Conservation (phyloP, 2,797 vertebrate species). For the Hypotaenidia philippensis region DNA sequence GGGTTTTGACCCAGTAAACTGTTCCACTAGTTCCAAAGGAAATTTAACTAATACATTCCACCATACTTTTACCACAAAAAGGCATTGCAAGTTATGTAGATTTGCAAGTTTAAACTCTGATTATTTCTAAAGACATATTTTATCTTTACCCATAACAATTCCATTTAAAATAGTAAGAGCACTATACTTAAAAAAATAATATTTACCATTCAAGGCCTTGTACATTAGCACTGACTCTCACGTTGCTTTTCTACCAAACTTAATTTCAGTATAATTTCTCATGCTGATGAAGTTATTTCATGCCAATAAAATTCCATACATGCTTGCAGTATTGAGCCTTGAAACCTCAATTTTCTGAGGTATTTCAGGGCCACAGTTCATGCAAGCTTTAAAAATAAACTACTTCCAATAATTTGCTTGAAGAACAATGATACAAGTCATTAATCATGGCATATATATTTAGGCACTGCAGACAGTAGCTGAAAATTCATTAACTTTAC, state of each 20-base stretch:
- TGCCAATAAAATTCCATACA: not conserved
- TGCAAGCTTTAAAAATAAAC: constrained; percentile 6
- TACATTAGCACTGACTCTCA: not conserved
- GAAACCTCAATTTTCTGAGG: not conserved
- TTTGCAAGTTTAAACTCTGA: not conserved
- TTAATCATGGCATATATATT: constrained; percentile 24
- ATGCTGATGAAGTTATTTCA: not conserved
- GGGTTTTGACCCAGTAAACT: not conserved
- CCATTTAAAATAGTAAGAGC: not conserved
- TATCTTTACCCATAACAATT: not conserved
- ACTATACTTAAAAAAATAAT: not conserved
- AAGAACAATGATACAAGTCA: constrained; percentile 30
- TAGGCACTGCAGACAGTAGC: not conserved
- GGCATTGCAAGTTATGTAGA: not conserved
- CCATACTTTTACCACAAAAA: not conserved
- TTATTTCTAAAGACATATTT: not conserved
- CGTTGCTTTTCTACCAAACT: not conserved
- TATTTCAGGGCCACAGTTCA: not conserved
- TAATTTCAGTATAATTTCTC: not conserved
- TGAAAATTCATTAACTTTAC: constrained; percentile 41
- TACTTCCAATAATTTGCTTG: constrained; percentile 14
- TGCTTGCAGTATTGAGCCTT: not conserved
- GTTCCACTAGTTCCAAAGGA: not conserved
- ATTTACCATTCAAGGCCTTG: not conserved
- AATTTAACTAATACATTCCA: not conserved